Evolutionary conservation across 2,797 vertebrate species (phyloP).

Genomic region (Aplochiton taeniatus): DNA sequence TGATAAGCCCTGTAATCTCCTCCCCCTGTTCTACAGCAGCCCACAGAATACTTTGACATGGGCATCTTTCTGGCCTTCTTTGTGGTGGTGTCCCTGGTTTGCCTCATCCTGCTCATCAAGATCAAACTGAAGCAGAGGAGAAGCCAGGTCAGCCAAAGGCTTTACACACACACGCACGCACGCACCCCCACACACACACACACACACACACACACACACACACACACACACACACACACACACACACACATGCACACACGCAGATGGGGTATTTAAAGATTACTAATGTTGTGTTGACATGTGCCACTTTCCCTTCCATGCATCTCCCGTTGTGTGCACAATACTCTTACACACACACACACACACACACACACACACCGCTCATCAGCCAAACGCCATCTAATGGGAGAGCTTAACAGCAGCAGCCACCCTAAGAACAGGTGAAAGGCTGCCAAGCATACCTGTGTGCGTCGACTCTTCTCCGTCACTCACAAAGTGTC

Average conservation of each 20-base stretch:
- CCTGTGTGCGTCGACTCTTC: conserved; percentile 3
- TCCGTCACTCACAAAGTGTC: background rate
- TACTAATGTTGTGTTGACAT: no score
- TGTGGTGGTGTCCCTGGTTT: conserved; percentile 95
- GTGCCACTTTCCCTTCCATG: no score
- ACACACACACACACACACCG: accelerated
- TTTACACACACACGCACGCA: conserved; percentile 3
- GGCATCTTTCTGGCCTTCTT: conserved; percentile 99
- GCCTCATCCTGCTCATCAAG: conserved; percentile 97
- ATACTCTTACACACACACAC: background rate
- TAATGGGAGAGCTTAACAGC: conserved; percentile 41
- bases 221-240: background rate
- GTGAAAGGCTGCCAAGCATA: conserved; percentile 14
- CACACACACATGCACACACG: background rate
- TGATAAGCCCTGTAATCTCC: background rate
- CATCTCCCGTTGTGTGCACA: no score
- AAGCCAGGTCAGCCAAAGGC: conserved; percentile 84
- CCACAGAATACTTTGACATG: conserved; percentile 98
- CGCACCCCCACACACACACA: background rate
- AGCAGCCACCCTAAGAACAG: conserved; percentile 7
- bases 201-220: background rate
- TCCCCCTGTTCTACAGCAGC: conserved; percentile 81
- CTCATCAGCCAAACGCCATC: conserved; percentile 24
- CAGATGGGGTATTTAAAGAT: background rate
- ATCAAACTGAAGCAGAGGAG: conserved; percentile 97